Base-by-base conservation (phyloP, 1,140 invertebrate species). In the Holotrichia oblita region DNA sequence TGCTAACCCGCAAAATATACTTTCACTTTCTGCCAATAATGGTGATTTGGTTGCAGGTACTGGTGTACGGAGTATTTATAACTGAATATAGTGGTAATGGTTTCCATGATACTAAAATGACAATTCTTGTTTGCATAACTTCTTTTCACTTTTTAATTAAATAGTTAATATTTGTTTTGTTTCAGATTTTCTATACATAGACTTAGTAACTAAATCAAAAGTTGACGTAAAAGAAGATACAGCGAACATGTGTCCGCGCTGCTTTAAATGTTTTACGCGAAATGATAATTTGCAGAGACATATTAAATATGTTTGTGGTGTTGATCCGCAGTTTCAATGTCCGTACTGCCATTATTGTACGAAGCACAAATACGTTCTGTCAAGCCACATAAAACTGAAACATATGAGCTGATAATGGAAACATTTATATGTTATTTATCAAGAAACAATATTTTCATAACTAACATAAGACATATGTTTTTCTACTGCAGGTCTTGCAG, bases 281-380 rank as follows among this genome's bases (percentile, higher is more conserved):
- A 55, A 83, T 14, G 84, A 84, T 76, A 90, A 55, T 88, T 89
- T 85, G 48, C 80, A 79, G 22, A 73, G 93, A 12, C 94, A 96
- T 87, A 92, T 94, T 83, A 94, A 92, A 85, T 94, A 94, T 81
- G 94, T 95, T 85, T 89, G 88, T 79, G 87, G 88, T 10, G 87
- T 88, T 64, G 87, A 89, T 64, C 89, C 89, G 0, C 87, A 89
- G 78, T 91, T 91, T 83, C 86, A 88, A 74, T 91, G 90, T 80
- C 80, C 81, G 0, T 79, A 87, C 4, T 91, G 89, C 80, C 80
- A 85, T 0, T 88, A 87, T 79, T 87, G 86, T 64, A 88, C 87
- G 72, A 88, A 88, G 80, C 83, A 85, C 76, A 85, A 85, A 73
- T 84, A 85, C 27, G 81, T 82, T 24, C 76, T 84, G 34, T 78